Base-by-base conservation (phyloP, 2,888 invertebrate species). In the Petrolisthes cinctipes region DNA sequence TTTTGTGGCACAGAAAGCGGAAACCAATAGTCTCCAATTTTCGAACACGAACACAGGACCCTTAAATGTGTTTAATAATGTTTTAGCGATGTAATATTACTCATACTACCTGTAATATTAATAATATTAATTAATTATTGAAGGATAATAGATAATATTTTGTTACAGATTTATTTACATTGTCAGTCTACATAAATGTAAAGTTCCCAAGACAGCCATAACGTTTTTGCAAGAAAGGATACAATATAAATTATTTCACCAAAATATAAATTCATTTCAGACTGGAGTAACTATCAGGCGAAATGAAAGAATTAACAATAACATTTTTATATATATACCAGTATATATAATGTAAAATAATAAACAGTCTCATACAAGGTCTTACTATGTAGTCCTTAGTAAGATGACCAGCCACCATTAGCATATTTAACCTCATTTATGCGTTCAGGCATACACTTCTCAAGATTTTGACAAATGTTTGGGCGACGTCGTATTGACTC, bases 291-390 rank as follows among this genome's bases (percentile, higher is more conserved):
- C n/a, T n/a, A n/a, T n/a, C n/a, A n/a, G n/a, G n/a, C n/a, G n/a
- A 61, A 61, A 61, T 61, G 14, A 61, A 61, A 61, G 7, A 61
- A 14, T 61, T 6, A 61, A 61, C 6, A 61, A 14, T 9, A 14
- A 61, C 6, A 61, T 9, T 61, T 9, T 6, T 61, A 61, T n/a
- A n/a, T n/a, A n/a, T n/a, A n/a, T n/a, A n/a, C n/a, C n/a, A n/a
- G n/a, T n/a, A n/a, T n/a, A n/a, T 61, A 61, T 61, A 61, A 61
- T 61, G 61, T 61, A 61, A 61, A 61, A n/a, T n/a, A n/a, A n/a
- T 61, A 61, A 61, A 14, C 61, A 61, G 14, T 61, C 6, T 9
- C 61, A 14, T 61, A 61, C 14, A 61, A 14, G 61, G 61, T 61
- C n/a, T n/a, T n/a, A 61, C 61, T 17, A 61, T 17, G 61, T 4